These are phyloP conservation scores for Aurelia coerulea DNA, from an alignment of 30 jellyfish, hydroid and myxozoan genomes.

Conservation along the genomic window DNA sequence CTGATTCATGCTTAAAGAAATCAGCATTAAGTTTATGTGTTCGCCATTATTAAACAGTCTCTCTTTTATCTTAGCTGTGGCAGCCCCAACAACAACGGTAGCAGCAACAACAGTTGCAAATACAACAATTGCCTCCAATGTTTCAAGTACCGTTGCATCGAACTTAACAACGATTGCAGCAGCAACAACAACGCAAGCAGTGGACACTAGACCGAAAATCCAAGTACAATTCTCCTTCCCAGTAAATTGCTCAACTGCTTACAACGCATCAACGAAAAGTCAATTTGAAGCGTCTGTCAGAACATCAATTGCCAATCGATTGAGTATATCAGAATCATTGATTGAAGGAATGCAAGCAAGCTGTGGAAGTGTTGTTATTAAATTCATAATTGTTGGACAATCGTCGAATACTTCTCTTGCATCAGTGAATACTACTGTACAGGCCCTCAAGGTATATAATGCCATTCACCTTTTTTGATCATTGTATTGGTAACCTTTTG, in stretches of 20 bases:
- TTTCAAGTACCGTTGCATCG: neutral
- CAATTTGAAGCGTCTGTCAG: slow-evolving; percentile 36
- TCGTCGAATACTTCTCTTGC: slow-evolving; percentile 30
- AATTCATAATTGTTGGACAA: slow-evolving; percentile 17
- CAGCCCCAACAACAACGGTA: slow-evolving; percentile 29
- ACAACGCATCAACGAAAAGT: slow-evolving; percentile 37
- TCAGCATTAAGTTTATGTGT: no score
- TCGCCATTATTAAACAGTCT: neutral
- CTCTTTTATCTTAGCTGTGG: neutral
- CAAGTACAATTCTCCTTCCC: slow-evolving; percentile 38
- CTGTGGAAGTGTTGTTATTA: slow-evolving; percentile 61
- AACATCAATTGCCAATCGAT: slow-evolving; percentile 3
- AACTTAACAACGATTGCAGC: slow-evolving; percentile 6
- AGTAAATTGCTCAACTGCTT: slow-evolving; percentile 29
- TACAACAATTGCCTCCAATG: neutral
- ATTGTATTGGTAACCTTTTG: neutral
- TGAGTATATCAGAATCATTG: slow-evolving; percentile 14
- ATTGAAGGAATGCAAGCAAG: slow-evolving; percentile 24
- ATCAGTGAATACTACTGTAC: slow-evolving; percentile 23
- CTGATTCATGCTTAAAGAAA: no score
- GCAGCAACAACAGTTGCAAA: neutral
- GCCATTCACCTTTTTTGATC: no score
- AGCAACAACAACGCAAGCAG: slow-evolving; percentile 27
- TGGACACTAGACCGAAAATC: slow-evolving; percentile 15
- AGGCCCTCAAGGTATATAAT: slow-evolving; percentile 21